Conservation (phyloP, 2,113 vertebrate species). For the Clarias gariepinus region DNA sequence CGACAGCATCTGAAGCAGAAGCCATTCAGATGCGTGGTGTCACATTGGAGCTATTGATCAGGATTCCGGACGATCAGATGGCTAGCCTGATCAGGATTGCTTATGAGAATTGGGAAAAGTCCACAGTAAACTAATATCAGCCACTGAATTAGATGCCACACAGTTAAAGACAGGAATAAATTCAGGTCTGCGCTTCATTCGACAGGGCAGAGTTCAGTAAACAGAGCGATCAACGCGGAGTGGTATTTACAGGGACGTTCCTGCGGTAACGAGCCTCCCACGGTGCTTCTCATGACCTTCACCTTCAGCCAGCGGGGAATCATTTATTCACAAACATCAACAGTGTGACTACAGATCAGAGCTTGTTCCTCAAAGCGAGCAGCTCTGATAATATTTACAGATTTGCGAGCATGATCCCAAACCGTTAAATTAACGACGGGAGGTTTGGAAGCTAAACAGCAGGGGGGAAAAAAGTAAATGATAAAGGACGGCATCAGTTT, state of each 20-base stretch:
- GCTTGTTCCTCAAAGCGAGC: neutral
- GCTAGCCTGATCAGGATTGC: neutral
- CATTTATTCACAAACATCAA: conserved; percentile 31
- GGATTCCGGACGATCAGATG: neutral
- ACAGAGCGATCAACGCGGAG: neutral
- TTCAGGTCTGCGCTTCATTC: neutral
- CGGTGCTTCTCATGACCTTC: conserved; percentile 62
- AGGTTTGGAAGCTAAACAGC: neutral
- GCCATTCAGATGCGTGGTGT: neutral
- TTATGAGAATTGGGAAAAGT: neutral
- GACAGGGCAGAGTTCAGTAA: neutral
- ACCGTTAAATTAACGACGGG: neutral
- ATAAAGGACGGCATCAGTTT: neutral
- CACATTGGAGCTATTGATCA: neutral
- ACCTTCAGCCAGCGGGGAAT: conserved; percentile 53
- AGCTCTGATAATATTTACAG: neutral
- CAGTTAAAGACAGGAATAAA: neutral
- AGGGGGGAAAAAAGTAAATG: neutral
- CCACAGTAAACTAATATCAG: neutral
- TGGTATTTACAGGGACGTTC: conserved; percentile 21
- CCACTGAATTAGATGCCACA: neutral
- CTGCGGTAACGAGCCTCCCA: conserved; percentile 52
- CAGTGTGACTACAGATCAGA: conserved; percentile 20
- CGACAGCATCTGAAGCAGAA: neutral
- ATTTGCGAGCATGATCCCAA: neutral